Percentiles rank a stretch among this genome's conserved stretches.
Evolutionary conservation across 2,797 vertebrate species (phyloP).

Genomic region (Cirrhinus molitorella): DNA sequence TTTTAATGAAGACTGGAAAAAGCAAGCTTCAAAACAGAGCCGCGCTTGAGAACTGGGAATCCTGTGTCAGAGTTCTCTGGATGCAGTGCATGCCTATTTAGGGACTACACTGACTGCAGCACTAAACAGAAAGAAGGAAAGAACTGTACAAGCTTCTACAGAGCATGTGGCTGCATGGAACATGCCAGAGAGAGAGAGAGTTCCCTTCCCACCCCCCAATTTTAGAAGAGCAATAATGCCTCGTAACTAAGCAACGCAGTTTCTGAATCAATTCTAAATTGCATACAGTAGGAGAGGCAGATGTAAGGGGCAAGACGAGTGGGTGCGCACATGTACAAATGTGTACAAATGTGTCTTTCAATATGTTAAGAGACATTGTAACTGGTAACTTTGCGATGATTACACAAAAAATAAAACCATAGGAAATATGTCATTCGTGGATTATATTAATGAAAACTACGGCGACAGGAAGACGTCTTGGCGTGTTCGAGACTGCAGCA

Average conservation of each 20-base stretch:
- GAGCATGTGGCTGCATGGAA: constrained; percentile 36
- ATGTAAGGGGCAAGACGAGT: constrained; percentile 45
- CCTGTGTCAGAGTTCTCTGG: constrained; percentile 4
- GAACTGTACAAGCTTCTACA: neutral
- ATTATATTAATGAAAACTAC: constrained; percentile 32
- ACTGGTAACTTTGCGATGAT: constrained; percentile 11
- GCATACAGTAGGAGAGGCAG: constrained; percentile 55
- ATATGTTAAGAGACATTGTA: constrained; percentile 39
- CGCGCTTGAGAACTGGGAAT: neutral
- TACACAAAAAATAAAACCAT: neutral
- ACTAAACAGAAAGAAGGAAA: constrained; percentile 24
- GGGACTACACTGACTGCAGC: constrained; percentile 15
- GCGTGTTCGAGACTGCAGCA: constrained; percentile 36
- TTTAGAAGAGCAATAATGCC: constrained; percentile 63
- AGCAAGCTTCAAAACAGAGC: constrained; percentile 16
- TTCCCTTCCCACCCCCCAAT: constrained; percentile 52
- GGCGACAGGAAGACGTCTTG: constrained; percentile 23
- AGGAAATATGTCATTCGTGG: constrained; percentile 12
- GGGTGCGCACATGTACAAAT: constrained; percentile 17
- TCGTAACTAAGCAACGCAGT: constrained; percentile 70
- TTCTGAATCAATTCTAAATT: constrained; percentile 64
- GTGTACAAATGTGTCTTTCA: constrained; percentile 34
- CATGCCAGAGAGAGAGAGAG: constrained; percentile 22
- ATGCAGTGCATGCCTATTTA: constrained; percentile 2
- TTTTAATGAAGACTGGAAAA: constrained; percentile 27